Percentiles rank a stretch among this genome's conserved stretches.
phyloP scores from a whole-genome alignment of 2,797 vertebrate species.

The Sylvilagus floridanus region DNA sequence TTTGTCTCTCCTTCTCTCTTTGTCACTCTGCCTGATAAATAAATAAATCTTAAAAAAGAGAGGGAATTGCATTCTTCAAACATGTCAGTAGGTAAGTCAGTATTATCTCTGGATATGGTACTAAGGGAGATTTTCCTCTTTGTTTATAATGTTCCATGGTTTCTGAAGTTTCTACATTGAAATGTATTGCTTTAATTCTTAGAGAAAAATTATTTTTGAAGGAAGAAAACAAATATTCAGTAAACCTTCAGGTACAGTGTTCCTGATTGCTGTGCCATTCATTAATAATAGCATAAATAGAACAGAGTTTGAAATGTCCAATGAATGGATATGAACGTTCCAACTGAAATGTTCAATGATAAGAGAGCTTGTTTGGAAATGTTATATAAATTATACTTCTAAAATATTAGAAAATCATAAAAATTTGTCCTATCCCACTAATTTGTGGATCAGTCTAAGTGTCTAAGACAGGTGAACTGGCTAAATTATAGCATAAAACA shows the following conservation, averaged over 20 bases:
- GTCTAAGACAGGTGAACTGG: neutral
- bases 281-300: neutral
- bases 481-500: neutral
- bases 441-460: constrained; percentile 16
- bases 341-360: neutral
- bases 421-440: neutral
- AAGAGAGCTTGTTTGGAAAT: neutral
- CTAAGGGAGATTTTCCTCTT: neutral
- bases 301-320: neutral
- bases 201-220: constrained; percentile 43
- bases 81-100: neutral
- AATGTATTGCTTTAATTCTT: neutral
- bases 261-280: neutral
- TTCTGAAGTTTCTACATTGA: neutral
- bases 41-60: neutral
- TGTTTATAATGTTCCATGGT: neutral
- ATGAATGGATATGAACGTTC: too few relatives aligned
- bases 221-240: neutral
- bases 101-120: neutral
- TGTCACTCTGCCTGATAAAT: too few relatives aligned
- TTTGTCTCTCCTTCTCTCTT: too few relatives aligned
- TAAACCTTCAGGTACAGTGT: neutral
- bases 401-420: constrained; percentile 38
- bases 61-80: neutral
- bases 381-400: neutral